Evolutionary conservation across 2,888 invertebrate genomes (phyloP).

Genomic region (Leptopilina myrica): DNA sequence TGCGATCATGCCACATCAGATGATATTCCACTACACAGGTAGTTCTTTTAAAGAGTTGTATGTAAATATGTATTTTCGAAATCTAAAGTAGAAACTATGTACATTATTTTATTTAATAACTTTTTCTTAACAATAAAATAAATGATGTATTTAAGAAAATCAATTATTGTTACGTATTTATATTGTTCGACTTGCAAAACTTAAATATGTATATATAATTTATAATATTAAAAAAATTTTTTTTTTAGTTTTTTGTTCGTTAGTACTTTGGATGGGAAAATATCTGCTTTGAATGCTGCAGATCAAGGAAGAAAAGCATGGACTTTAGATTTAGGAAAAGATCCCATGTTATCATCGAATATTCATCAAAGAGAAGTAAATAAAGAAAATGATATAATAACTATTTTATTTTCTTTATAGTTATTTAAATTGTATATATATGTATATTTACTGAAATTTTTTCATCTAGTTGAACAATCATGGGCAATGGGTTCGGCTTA

Average conservation of each 20-base stretch:
- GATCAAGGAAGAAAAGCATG: constrained; percentile 85
- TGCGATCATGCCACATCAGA: constrained; percentile 56
- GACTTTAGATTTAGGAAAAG: constrained; percentile 87
- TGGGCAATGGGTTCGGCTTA: constrained; percentile 91
- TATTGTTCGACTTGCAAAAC: no score
- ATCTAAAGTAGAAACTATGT: no score
- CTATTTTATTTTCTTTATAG: constrained; percentile 30
- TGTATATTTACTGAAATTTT: constrained; percentile 38
- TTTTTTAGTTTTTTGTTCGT: constrained; percentile 86
- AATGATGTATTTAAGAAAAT: no score
- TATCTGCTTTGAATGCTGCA: constrained; percentile 88
- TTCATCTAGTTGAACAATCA: constrained; percentile 84
- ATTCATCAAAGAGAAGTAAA: constrained; percentile 91
- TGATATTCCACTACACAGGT: constrained; percentile 41
- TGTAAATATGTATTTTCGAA: no score
- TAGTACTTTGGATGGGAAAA: constrained; percentile 92
- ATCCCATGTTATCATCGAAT: constrained; percentile 90
- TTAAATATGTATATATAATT: not conserved
- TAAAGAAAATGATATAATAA: constrained; percentile 30
- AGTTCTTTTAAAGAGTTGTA: not conserved
- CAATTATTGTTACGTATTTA: no score
- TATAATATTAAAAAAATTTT: constrained; percentile 52
- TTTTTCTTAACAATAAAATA: no score
- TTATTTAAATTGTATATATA: constrained; percentile 35
- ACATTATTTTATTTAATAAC: not conserved